phyloP scores from a whole-genome alignment of 2,888 invertebrate genomes.

The Vesta saturnalis region DNA sequence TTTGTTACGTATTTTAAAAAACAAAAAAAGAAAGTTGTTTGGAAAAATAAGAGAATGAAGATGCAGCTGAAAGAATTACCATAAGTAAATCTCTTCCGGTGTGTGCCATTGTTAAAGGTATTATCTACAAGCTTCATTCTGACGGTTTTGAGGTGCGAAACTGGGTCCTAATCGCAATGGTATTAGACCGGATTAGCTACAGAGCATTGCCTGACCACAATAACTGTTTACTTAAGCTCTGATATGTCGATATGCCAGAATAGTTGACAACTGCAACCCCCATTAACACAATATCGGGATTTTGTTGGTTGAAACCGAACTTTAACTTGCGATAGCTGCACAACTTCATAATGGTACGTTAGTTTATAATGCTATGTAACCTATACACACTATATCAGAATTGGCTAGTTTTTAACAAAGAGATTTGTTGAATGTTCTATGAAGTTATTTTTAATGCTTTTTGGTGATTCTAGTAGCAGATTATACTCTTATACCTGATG shows the following conservation, averaged over 20 bases:
- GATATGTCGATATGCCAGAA: constrained; percentile 55
- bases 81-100: constrained; percentile 56
- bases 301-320: constrained; percentile 36
- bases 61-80: constrained; percentile 47
- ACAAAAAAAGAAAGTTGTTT: neutral
- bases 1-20: too few relatives aligned
- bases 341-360: constrained; percentile 32
- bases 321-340: constrained; percentile 16
- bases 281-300: constrained; percentile 49
- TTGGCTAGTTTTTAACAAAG: constrained; percentile 48
- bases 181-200: constrained; percentile 58
- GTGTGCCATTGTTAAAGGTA: constrained; percentile 49
- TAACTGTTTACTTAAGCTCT: constrained; percentile 60
- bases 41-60: constrained; percentile 16
- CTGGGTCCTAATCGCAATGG: constrained; percentile 56
- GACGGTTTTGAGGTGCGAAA: constrained; percentile 56
- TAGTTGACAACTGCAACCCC: constrained; percentile 51
- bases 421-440: constrained; percentile 45
- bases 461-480: constrained; percentile 44
- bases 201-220: constrained; percentile 59
- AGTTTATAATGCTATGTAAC: constrained; percentile 41
- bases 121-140: constrained; percentile 51
- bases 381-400: constrained; percentile 43
- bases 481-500: neutral
- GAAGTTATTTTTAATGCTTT: constrained; percentile 48